phyloP scores from a whole-genome alignment of 1,140 invertebrate genomes.

The Scaptodrosophila lebanonensis region DNA sequence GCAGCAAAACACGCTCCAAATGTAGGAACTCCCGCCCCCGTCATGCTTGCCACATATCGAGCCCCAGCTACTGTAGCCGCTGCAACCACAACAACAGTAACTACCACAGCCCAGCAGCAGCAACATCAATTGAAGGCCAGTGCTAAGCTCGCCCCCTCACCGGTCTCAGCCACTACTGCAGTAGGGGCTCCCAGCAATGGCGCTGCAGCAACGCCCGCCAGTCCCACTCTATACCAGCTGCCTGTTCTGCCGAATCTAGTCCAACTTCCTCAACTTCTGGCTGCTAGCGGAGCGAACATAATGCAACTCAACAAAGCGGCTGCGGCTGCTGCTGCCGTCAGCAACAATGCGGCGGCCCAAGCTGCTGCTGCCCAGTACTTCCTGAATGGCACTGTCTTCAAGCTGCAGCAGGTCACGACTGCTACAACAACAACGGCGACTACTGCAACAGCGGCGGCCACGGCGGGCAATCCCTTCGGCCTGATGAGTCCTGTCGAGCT shows the following conservation, averaged over 20 bases:
- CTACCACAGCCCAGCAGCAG: slow-evolving; percentile 29
- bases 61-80: background rate
- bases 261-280: slow-evolving; percentile 70
- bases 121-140: slow-evolving; percentile 21
- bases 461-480: slow-evolving; percentile 54
- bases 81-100: slow-evolving; percentile 12
- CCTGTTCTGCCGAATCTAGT: slow-evolving; percentile 75
- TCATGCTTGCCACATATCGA: background rate
- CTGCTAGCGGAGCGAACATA: slow-evolving; percentile 65
- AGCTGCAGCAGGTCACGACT: slow-evolving; percentile 73
- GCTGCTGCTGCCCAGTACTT: slow-evolving; percentile 72
- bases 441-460: slow-evolving; percentile 43
- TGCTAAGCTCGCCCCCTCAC: slow-evolving; percentile 12
- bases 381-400: slow-evolving; percentile 75
- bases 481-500: slow-evolving; percentile 55
- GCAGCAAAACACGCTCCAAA: too few relatives aligned
- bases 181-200: slow-evolving; percentile 1
- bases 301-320: slow-evolving; percentile 64
- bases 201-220: slow-evolving; percentile 22
- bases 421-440: slow-evolving; percentile 72
- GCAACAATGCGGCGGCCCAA: slow-evolving; percentile 64
- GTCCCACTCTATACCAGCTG: slow-evolving; percentile 68
- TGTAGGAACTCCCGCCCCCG: background rate
- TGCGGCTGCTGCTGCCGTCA: slow-evolving; percentile 53
- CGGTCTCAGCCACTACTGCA: slow-evolving; percentile 9